Percentiles rank a stretch among this genome's conserved stretches.
Conservation (phyloP, 2,113 vertebrate genomes). For the Cnemophilus loriae region DNA sequence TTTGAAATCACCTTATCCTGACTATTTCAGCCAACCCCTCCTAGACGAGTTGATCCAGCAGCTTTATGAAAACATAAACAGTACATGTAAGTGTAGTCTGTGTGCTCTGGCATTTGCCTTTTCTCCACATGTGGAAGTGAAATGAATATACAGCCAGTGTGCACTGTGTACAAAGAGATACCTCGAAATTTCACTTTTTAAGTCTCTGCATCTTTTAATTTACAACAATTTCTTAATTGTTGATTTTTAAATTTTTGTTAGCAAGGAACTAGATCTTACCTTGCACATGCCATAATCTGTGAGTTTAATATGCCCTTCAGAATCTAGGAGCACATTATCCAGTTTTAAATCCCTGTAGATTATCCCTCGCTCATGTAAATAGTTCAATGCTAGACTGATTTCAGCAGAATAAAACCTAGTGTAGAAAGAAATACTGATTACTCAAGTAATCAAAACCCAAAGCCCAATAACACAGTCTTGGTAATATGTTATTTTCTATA, state of each 20-base stretch:
- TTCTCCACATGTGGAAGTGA: not conserved
- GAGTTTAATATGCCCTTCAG: constrained; percentile 98
- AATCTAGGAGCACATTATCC: constrained; percentile 96
- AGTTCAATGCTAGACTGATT: constrained; percentile 97
- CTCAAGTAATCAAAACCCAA: not conserved
- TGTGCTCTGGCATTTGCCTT: not conserved
- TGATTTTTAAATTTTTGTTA: not conserved
- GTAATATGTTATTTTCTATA: not conserved
- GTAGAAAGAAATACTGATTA: constrained; percentile 1
- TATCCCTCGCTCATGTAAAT: constrained; percentile 97
- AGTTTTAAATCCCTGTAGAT: constrained; percentile 99
- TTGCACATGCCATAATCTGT: constrained; percentile 99
- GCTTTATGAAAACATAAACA: not conserved
- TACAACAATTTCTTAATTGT: not conserved
- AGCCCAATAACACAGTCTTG: not conserved
- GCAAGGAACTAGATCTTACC: constrained; percentile 68
- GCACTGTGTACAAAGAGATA: not conserved
- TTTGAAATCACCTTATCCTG: not conserved
- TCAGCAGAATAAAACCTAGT: constrained; percentile 97
- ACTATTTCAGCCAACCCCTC: not conserved
- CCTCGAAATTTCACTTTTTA: not conserved
- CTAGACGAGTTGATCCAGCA: not conserved
- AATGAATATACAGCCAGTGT: not conserved
- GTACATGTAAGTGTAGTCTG: not conserved
- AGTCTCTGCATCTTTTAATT: not conserved